Evolutionary conservation across 2,797 vertebrate genomes (phyloP), one percentile per base, ranked within the genome.

Genomic region (Harpagifer antarcticus): DNA sequence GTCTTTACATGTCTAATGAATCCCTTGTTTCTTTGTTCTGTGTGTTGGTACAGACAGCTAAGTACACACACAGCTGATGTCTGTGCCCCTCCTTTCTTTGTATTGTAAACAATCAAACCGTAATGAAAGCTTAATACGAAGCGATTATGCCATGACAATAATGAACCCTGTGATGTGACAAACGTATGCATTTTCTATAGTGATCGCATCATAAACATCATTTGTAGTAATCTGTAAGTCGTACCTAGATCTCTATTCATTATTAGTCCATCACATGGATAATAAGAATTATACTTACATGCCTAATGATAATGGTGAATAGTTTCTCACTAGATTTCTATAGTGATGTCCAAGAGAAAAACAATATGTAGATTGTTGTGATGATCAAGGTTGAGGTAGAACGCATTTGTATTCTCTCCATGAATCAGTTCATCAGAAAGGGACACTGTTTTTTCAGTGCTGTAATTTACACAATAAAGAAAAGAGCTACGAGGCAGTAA

Each of bases 31-130:
- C 48, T 68, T 61, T 62, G 59, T 50, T 59, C 75, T 45, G 31
- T 86, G 65, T 81, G 48, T 78, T 71, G 4, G 50, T 73, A 55
- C 50, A 76, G 74, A 70, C 27, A 16, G 52, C 72, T 79, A 84
- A 86, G 85, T 86, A 78, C 59, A 73, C 64, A 74, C 66, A 80
- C 15, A 1, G 3, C 6, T 37, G 8, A 37, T 62, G 48, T 60
- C 49, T 48, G 19, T 6, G 43, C 67, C 1, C 33, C 8, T 37
- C 33, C 33, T 37, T 37, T 74, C 47, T 76, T 72, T 78, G 12
- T 66, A 27, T 47, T 47, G 50, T 68, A 66, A 79, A 58, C 59
- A 85, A 56, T 70, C 66, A 50, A 77, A n/a, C 68, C 60, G 50
- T 19, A 31, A 52, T 75, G 42, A 76, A 55, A 44, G 69, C 56